Percentiles rank a stretch among this genome's conserved stretches.
Conservation (phyloP, 2,113 vertebrate species). For the Anas platyrhynchos region DNA sequence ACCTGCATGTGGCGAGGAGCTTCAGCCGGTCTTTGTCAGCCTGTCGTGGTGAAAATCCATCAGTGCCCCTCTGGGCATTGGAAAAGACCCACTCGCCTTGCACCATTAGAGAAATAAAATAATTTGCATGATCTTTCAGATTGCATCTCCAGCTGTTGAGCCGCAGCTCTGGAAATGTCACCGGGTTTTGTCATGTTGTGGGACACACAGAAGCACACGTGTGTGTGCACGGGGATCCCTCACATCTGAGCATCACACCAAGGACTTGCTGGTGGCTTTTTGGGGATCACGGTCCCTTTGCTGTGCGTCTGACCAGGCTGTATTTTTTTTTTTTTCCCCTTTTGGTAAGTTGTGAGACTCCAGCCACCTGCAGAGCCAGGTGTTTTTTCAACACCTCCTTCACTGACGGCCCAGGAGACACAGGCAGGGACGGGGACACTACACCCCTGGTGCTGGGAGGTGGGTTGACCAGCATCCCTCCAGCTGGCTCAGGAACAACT, state of each 20-base stretch:
- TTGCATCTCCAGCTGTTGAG: background rate
- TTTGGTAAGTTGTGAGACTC: too few species aligned
- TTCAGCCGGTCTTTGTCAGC: background rate
- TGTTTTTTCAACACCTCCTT: too few species aligned
- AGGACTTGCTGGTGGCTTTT: background rate
- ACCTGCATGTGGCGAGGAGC: rapidly evolving
- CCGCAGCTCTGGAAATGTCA: background rate
- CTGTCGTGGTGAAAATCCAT: background rate
- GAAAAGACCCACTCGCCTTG: background rate
- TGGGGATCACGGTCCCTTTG: background rate
- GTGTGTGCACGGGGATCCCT: background rate
- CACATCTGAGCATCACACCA: background rate
- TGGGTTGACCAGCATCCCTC: background rate
- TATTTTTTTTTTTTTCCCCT: background rate
- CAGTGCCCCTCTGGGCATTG: background rate
- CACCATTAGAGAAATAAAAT: background rate
- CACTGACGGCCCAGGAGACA: too few species aligned
- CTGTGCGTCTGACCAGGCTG: background rate
- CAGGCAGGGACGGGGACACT: too few species aligned
- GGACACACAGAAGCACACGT: background rate
- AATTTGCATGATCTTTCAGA: background rate
- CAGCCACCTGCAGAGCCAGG: background rate
- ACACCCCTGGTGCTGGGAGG: too few species aligned
- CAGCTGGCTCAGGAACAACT: background rate
- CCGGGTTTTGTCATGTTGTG: background rate